Conservation (phyloP, 1,140 invertebrate species). For the Augochlora pura region DNA sequence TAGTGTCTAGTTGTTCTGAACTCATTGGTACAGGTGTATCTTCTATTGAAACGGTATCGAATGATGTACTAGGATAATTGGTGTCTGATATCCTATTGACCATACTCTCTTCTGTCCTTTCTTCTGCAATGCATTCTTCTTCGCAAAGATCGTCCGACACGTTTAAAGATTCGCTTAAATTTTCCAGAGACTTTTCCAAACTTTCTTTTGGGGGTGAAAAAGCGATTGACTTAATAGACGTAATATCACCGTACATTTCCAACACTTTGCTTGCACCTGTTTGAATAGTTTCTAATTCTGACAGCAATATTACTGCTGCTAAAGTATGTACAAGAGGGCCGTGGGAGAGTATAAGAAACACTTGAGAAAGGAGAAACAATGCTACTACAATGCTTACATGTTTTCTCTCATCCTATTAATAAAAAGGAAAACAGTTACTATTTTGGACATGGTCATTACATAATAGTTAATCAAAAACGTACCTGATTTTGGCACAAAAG, state of each 20-base stretch:
- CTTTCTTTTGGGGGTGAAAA: conserved; percentile 83
- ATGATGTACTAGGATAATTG: conserved; percentile 55
- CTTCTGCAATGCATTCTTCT: neutral
- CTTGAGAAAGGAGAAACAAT: conserved; percentile 95
- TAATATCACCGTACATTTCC: conserved; percentile 84
- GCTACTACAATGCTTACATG: conserved; percentile 91
- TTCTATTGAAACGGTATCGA: conserved; percentile 23
- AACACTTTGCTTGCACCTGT: conserved; percentile 87
- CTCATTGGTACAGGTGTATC: conserved; percentile 29
- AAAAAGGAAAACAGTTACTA: conserved; percentile 27
- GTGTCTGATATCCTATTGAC: conserved; percentile 78
- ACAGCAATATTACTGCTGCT: conserved; percentile 93
- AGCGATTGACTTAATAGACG: conserved; percentile 71
- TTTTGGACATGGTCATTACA: conserved; percentile 5
- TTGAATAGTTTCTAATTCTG: conserved; percentile 86
- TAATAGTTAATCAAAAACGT: conserved; percentile 39
- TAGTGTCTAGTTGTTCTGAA: conserved; percentile 43
- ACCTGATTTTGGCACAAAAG: conserved; percentile 75
- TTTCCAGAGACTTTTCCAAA: conserved; percentile 84
- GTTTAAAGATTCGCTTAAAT: conserved; percentile 68
- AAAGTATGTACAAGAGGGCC: conserved; percentile 92
- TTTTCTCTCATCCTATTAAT: conserved; percentile 75
- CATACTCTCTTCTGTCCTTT: conserved; percentile 52
- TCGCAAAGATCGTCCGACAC: conserved; percentile 32
- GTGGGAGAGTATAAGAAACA: conserved; percentile 97